Conservation (phyloP, 2,113 vertebrate genomes). For the Laticauda laticaudata region DNA sequence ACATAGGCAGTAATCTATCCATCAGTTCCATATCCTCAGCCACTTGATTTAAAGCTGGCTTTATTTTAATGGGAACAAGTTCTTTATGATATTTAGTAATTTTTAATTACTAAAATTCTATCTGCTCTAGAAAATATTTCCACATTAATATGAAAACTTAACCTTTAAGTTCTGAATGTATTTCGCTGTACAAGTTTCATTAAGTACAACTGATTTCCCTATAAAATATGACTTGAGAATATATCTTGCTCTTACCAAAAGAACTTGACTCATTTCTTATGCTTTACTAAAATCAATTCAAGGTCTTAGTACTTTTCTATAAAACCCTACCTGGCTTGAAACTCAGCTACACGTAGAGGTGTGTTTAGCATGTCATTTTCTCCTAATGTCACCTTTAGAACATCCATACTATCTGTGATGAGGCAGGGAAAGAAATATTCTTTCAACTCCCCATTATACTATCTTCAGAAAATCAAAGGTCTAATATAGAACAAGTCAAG, state of each 20-base stretch:
- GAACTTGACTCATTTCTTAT: not conserved
- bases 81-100: not conserved
- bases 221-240: not conserved
- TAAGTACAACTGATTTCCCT: not conserved
- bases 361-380: not conserved
- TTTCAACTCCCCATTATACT: not conserved
- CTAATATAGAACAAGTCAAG: not conserved
- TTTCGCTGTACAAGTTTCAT: not conserved
- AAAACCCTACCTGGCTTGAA: not conserved
- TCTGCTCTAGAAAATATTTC: not conserved
- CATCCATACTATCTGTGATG: not conserved
- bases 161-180: not conserved
- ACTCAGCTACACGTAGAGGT: not conserved
- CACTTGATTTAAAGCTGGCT: conserved; percentile 29
- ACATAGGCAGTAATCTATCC: not conserved
- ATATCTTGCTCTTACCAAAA: not conserved
- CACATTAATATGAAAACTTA: not conserved
- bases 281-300: not conserved
- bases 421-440: not conserved
- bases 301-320: not conserved
- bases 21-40: conserved; percentile 10
- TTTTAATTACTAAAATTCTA: not conserved
- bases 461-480: not conserved
- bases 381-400: not conserved
- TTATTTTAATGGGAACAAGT: conserved; percentile 1